Percentiles rank a stretch among this genome's conserved stretches.
Evolutionary conservation across 2,888 invertebrate species (phyloP).

Genomic region (Achlya flavicornis): DNA sequence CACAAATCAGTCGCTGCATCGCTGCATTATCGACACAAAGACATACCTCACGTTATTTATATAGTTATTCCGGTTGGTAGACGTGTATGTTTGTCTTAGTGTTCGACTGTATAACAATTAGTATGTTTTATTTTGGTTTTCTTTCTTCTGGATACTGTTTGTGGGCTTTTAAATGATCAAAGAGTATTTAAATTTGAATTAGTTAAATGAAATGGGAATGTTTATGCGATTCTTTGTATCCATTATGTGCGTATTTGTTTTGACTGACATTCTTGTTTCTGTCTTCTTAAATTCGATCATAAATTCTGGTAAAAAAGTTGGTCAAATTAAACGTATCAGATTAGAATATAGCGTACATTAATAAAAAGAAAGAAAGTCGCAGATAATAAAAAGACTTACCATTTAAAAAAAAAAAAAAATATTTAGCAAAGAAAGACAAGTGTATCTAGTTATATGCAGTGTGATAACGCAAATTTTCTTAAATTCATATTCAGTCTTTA

Average conservation of each 20-base stretch:
- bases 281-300: neutral
- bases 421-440: no score
- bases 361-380: no score
- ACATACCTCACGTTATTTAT: constrained; percentile 74
- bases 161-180: constrained; percentile 7
- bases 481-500: no score
- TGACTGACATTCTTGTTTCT: neutral
- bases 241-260: neutral
- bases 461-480: no score
- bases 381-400: no score
- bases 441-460: no score
- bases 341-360: no score
- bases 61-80: constrained; percentile 53
- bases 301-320: no score
- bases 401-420: no score
- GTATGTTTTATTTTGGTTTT: constrained; percentile 10
- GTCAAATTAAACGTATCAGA: no score
- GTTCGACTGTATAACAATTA: constrained; percentile 8
- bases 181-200: neutral
- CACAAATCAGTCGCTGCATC: constrained; percentile 79
- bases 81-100: neutral
- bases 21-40: constrained; percentile 71
- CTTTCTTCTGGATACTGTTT: neutral
- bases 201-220: neutral
- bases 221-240: neutral